These are phyloP conservation scores for Canis aureus DNA, from an alignment of 2,113 vertebrate species.

Conservation along the genomic window DNA sequence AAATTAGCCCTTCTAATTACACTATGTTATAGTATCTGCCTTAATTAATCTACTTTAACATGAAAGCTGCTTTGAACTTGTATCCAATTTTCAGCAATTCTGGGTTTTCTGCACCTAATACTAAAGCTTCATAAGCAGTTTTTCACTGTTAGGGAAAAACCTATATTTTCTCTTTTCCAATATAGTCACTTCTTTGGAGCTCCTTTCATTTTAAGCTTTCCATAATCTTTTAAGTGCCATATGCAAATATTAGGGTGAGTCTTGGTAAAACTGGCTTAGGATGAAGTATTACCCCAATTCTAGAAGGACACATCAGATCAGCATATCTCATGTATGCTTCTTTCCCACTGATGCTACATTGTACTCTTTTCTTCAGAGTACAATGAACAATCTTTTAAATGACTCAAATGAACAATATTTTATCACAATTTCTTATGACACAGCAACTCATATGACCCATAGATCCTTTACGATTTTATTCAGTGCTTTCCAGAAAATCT, in stretches of 20 bases:
- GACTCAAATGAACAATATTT: background rate
- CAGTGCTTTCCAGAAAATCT: conserved; percentile 18
- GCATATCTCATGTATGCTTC: background rate
- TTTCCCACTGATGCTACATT: background rate
- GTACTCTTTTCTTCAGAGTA: background rate
- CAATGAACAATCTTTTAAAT: background rate
- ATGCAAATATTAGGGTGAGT: background rate
- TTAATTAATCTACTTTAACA: background rate
- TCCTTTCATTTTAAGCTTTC: background rate
- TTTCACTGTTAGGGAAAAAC: background rate
- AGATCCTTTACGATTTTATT: conserved; percentile 5
- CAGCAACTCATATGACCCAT: background rate
- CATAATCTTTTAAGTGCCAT: background rate
- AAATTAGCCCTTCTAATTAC: background rate
- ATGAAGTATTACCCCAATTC: background rate
- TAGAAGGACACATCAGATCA: background rate
- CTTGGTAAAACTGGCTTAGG: background rate
- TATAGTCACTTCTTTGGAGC: background rate
- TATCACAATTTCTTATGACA: background rate
- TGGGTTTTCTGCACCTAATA: background rate
- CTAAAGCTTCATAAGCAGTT: background rate
- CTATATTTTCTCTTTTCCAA: background rate
- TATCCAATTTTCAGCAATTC: background rate
- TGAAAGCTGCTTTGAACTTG: background rate
- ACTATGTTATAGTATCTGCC: background rate